Evolutionary conservation across 2,888 invertebrate species (phyloP).

Genomic region (Heliconius sara): DNA sequence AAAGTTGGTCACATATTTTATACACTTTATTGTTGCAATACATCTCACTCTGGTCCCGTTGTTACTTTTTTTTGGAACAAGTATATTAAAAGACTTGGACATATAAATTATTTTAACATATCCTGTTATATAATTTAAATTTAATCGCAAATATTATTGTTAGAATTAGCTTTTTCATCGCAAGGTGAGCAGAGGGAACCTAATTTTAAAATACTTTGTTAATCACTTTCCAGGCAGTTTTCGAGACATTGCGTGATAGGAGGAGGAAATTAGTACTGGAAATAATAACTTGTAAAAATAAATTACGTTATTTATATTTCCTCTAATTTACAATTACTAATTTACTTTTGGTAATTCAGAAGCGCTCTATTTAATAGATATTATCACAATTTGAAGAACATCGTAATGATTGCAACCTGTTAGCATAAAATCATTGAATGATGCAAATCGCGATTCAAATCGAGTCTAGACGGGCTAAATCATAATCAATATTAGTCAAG

Average conservation of each 20-base stretch:
- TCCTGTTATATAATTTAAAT: neutral
- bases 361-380: neutral
- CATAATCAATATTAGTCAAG: neutral
- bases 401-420: neutral
- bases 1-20: constrained; percentile 43
- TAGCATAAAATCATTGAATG: neutral
- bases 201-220: neutral
- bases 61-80: neutral
- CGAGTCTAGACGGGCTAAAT: neutral
- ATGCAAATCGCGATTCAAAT: neutral
- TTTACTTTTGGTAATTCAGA: neutral
- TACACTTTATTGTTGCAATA: constrained; percentile 42
- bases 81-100: neutral
- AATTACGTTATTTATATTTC: neutral
- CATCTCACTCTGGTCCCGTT: constrained; percentile 49
- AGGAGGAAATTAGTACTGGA: neutral
- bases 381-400: neutral
- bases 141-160: neutral
- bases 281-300: neutral
- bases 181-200: no score
- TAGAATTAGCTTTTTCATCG: no score
- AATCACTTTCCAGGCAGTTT: neutral
- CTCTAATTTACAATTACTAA: neutral
- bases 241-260: neutral
- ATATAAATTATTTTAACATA: neutral